Evolutionary conservation across 2,888 invertebrate species (phyloP), one percentile per base, ranked within the genome.

Genomic region (Drosophila dives): DNA sequence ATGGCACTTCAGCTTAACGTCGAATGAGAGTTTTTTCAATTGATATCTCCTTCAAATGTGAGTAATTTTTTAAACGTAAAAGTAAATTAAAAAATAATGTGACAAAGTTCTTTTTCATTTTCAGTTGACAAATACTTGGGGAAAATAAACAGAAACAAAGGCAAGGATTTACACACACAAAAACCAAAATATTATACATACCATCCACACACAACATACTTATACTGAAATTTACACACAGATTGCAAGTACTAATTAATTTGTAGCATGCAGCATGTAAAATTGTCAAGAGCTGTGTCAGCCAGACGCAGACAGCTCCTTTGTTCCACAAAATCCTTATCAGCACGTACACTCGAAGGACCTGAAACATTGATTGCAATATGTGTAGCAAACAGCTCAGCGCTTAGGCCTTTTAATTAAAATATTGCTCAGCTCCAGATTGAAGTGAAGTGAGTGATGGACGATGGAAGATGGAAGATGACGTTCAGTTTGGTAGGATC

Each of bases 301-400:
- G 23, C 38, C 34, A 36, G 59, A 32, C 36, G 29, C 49, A 26
- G 23, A 8, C 36, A 38, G 50, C 45, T 33, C 72, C 23, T 64
- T 80, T 80, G 76, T 79, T 53, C 55, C 62, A 58, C 65, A 70
- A 61, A 45, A 61, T 55, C 55, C 76, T 79, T 81, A 81, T 81
- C 81, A 76, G 67, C 84, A 81, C 81, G 81, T 81, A 69, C 84
- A 67, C 62, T 56, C 63, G 54, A 51, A 49, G 59, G 33, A 54
- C 70, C 17, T 29, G 56, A 61, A 26, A 49, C 59, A 65, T 61
- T 67, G 49, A 66, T 71, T 38, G 40, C 36, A 49, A 49, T 58
- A 64, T 70, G 50, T 62, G 59, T 26, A 3, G 62, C 51, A 55
- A 40, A 54, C 20, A 61, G 60, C 42, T 64, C 26, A 29, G 10